Evolutionary conservation across 2,888 invertebrate species (phyloP), one percentile per base, ranked within the genome.

Genomic region (Macaria notata): DNA sequence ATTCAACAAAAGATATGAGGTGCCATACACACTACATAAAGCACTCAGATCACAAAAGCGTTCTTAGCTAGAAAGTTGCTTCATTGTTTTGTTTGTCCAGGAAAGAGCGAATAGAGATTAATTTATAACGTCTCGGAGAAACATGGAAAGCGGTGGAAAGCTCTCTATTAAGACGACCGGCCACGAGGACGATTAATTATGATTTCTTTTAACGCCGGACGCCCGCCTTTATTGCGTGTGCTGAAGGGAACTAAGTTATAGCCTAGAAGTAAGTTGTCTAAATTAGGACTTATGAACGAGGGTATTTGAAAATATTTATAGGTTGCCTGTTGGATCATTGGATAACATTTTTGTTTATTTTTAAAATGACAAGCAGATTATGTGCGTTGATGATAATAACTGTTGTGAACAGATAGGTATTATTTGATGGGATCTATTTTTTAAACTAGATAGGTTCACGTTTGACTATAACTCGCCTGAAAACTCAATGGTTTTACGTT

Each of bases 121-220:
- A 90, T 90, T 88, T 90, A 87, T 87, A 88, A 86, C 83, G 80
- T 83, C 79, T 69, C 81, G 75, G 79, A 84, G 86, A 86, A 88
- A 89, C 88, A 88, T 84, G 84, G 85, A 81, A 82, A 86, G 79
- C 83, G 78, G 80, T 64, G 62, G 62, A 64, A 64, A 64, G 82
- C 85, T 88, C 88, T 87, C 87, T 88, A 88, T 88, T 87, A 87
- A 85, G 87, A 78, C 81, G 79, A 78, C 79, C 81, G 78, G 83
- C 81, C 81, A 81, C 59, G 78, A 72, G 73, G 72, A 84, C 88
- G 79, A 90, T 89, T 89, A 88, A 89, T 90, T 89, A 88, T 89
- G 83, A 89, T 88, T 88, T 89, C 88, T 89, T 88, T 87, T 83
- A 84, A 83, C 83, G 81, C 76, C 72, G 76, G 83, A 83, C 83